A percentile compares a stretch with the other conserved stretches of the same genome.
Conservation (phyloP, 2,797 vertebrate genomes). For the Peromyscus nudipes region DNA sequence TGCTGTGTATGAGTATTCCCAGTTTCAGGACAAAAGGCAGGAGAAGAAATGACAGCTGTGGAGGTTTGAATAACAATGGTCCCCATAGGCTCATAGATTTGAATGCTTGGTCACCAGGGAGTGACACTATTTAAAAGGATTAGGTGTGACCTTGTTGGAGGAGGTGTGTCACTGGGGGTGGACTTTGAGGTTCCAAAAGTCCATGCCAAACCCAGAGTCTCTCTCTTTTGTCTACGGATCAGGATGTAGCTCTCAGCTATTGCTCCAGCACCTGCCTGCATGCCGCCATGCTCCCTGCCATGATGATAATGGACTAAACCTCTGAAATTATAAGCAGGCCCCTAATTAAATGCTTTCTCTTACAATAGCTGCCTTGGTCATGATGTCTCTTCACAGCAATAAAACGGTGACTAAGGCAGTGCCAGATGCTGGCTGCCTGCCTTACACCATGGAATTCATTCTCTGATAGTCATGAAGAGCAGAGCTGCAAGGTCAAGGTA, state of each 20-base stretch:
- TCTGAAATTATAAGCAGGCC: slow-evolving; percentile 1
- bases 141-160: neutral
- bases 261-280: neutral
- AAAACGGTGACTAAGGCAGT: neutral
- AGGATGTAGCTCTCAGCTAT: neutral
- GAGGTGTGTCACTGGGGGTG: neutral
- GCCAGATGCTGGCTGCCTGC: neutral
- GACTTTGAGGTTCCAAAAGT: neutral
- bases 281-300: neutral
- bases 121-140: no score
- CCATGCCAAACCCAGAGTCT: neutral
- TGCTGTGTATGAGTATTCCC: neutral
- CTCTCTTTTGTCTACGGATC: neutral
- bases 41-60: neutral
- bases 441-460: accelerated
- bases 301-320: neutral
- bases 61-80: neutral
- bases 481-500: neutral
- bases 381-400: neutral
- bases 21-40: neutral
- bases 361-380: neutral
- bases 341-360: neutral
- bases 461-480: neutral
- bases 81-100: neutral
- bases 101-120: neutral